Base-by-base conservation (phyloP, 2,888 invertebrate genomes). In the Tenthredo notha region DNA sequence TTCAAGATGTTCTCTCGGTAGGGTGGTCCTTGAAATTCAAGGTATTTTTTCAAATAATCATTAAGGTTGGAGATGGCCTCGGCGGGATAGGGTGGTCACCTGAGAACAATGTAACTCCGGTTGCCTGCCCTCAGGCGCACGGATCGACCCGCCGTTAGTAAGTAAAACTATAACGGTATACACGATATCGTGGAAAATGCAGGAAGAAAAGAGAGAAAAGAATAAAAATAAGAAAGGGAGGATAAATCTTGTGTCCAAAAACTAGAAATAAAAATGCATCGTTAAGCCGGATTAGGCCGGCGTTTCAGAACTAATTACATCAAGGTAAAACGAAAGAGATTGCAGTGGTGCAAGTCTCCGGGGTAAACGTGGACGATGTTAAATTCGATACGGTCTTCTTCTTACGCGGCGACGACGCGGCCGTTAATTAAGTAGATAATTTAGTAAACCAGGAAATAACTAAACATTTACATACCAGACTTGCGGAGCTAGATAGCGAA, bases 401-500 rank as follows among this genome's bases (percentile, higher is more conserved):
- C 12, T 58, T 58, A 58, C 47, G 47, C 47, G 21, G 15, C 18
- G 9, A 33, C 67, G 29, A 29, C 5, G 77, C n/a, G n/a, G 33
- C 54, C 50, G 50, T 77, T 50, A 77, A 77, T 54, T 50, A 54
- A 50, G 50, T 29, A 29, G 77, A 43, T 74, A 33, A 77, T 77
- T n/a, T 25, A 54, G 54, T 77, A 29, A 54, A 77, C 77, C 50
- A 50, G 77, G 29, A 77, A 77, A 77, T 77, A 54, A n/a, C 50
- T 77, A 40, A 77, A 33, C 25, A 77, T 77, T 77, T 50, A 54
- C 77, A 77, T 77, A 77, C 43, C 43, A 74, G 10, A 6, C 15
- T 18, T 10, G 29, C 40, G 72, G 33, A n/a, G 9, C n/a, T 15
- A 67, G 29, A 67, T 6, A 25, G 33, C 12, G 40, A 33, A 18